A percentile compares a stretch with the other conserved stretches of the same genome.
Evolutionary conservation across 1,140 invertebrate genomes (phyloP).

Genomic region (Heliconius congener): DNA sequence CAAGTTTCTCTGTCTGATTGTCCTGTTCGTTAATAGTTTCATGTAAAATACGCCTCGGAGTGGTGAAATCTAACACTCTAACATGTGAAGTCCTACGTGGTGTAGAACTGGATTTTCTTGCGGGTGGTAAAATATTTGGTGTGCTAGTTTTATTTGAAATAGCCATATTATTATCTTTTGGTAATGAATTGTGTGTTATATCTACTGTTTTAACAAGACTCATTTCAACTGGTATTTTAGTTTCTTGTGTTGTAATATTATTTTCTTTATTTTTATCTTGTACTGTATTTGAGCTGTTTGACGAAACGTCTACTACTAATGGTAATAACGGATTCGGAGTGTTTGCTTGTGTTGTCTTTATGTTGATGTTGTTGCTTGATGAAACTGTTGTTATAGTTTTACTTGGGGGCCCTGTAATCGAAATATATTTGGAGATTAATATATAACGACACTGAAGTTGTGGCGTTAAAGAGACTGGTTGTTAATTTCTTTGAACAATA

Average conservation of each 20-base stretch:
- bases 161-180: slow-evolving; percentile 55
- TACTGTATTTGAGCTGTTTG: slow-evolving; percentile 10
- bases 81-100: slow-evolving; percentile 68
- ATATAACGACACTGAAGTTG: no score
- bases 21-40: slow-evolving; percentile 57
- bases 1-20: slow-evolving; percentile 31
- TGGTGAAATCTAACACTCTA: slow-evolving; percentile 72
- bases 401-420: not conserved
- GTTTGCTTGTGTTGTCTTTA: not conserved
- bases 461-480: no score
- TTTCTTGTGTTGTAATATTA: not conserved
- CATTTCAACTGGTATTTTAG: slow-evolving; percentile 31
- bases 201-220: slow-evolving; percentile 60
- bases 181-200: slow-evolving; percentile 56
- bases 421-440: not conserved
- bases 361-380: not conserved
- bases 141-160: slow-evolving; percentile 51
- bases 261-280: slow-evolving; percentile 20
- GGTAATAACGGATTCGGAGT: slow-evolving; percentile 39
- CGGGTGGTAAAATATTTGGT: slow-evolving; percentile 56
- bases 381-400: not conserved
- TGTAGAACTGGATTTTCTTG: slow-evolving; percentile 70
- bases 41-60: slow-evolving; percentile 66
- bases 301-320: slow-evolving; percentile 53
- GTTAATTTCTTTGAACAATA: no score